Base-by-base conservation (phyloP, 2,797 vertebrate genomes). In the Sarcophilus harrisii region DNA sequence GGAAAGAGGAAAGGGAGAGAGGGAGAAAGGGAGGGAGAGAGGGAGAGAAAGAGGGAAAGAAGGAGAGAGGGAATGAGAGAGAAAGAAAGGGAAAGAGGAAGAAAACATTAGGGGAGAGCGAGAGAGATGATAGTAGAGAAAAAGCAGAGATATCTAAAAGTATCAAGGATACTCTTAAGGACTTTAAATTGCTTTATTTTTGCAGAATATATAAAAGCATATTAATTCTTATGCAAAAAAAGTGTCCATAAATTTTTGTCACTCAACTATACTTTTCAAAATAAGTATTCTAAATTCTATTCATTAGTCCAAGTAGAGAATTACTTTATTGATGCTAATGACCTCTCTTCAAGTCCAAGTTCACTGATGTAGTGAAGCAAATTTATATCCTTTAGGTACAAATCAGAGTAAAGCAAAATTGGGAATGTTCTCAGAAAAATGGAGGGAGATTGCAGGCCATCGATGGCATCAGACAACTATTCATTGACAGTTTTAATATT, bases 161-260 rank as follows among this genome's bases (percentile, higher is more conserved):
- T 58, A 91, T 38, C 94, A 91, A 81, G 90, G 66, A 94, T 94
- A 95, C 45, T 94, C 32, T 52, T 59, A 52, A 92, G 91, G 90
- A 96, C 4, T 94, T 45, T 59, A 90, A 90, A 59, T 90, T 90
- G 57, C 57, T 10, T 89, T 90, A 58, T 30, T 92, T 55, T 93
- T 95, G 1, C 55, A 49, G 93, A 95, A 58, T 10, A 52, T 89
- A 49, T 92, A 57, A 93, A 90, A 91, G 21, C 95, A 4, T 57
- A 93, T 93, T 96, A 89, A 58, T 18, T 92, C 12, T 60, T 57
- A 92, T 18, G 16, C 8, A 60, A 29, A n/a, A n/a, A 96, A 94
- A 38, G 92, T 12, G 91, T 59, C 57, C 45, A 95, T 89, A 97
- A 95, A 95, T 93, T 93, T 93, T 94, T 91, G 94, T 38, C 16